A percentile compares a stretch with the other conserved stretches of the same genome.
Evolutionary conservation across 1,140 invertebrate species (phyloP).

Genomic region (Micrasema minimum): DNA sequence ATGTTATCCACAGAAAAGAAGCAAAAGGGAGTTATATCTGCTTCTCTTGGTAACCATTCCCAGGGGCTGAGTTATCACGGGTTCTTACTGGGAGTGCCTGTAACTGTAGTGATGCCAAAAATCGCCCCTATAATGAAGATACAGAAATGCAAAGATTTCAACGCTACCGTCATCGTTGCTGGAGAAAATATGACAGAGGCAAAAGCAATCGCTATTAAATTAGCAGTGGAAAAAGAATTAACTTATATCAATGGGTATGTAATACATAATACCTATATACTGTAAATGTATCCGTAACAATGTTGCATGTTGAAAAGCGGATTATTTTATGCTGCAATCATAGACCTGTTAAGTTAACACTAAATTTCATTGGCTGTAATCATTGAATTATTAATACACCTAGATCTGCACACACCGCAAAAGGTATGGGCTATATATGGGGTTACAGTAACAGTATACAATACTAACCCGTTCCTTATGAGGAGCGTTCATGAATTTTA

Average conservation of each 20-base stretch:
- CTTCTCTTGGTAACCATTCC: conserved; percentile 93
- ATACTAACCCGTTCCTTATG: too few species aligned
- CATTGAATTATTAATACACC: too few species aligned
- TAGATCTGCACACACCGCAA: too few species aligned
- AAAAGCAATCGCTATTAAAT: conserved; percentile 78
- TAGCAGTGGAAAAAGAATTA: conserved; percentile 77
- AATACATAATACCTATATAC: too few species aligned
- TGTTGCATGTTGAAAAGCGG: too few species aligned
- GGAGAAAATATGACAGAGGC: conserved; percentile 89
- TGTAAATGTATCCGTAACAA: too few species aligned
- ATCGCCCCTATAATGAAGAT: conserved; percentile 95
- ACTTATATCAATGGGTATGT: conserved; percentile 88
- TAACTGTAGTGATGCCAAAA: conserved; percentile 94
- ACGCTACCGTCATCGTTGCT: conserved; percentile 85
- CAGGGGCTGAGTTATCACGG: conserved; percentile 89
- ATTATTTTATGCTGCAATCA: too few species aligned
- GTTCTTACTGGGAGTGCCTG: conserved; percentile 79
- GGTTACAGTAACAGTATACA: too few species aligned
- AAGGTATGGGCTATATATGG: too few species aligned
- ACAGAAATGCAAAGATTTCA: conserved; percentile 83
- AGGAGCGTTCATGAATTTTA: too few species aligned
- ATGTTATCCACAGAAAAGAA: conserved; percentile 79
- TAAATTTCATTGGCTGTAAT: too few species aligned
- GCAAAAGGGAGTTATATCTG: conserved; percentile 85
- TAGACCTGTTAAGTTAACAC: too few species aligned